Percentiles rank a stretch among this genome's conserved stretches.
phyloP scores from a whole-genome alignment of 2,888 invertebrate species.

The Empis livida region DNA sequence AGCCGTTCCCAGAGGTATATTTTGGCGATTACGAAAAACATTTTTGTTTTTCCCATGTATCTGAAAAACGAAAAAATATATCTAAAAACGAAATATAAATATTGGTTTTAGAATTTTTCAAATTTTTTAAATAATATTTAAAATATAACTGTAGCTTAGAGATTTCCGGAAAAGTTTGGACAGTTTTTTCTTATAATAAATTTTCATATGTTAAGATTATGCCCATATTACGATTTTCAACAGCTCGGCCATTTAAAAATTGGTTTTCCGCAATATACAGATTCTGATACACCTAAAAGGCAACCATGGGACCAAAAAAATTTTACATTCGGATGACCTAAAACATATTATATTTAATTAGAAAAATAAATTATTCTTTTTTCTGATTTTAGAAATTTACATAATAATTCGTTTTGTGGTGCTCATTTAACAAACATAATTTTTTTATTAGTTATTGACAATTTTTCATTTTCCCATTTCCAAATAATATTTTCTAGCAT shows the following conservation, averaged over 20 bases:
- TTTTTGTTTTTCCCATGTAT: slow-evolving; percentile 28
- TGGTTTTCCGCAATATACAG: slow-evolving; percentile 55
- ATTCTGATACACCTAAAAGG: slow-evolving; percentile 52
- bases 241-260: slow-evolving; percentile 48
- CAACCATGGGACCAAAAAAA: slow-evolving; percentile 56
- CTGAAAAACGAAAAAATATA: no score
- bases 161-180: neutral
- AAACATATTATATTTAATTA: neutral
- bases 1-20: slow-evolving; percentile 41
- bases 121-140: no score
- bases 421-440: slow-evolving; percentile 46
- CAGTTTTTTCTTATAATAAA: neutral
- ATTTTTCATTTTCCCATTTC: slow-evolving; percentile 59
- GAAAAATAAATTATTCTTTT: no score
- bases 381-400: no score
- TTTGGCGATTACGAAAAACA: slow-evolving; percentile 41
- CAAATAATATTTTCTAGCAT: slow-evolving; percentile 59
- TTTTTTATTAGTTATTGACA: slow-evolving; percentile 38
- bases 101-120: neutral
- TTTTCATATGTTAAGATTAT: slow-evolving; percentile 38
- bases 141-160: neutral
- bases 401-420: slow-evolving; percentile 66
- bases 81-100: no score
- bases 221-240: slow-evolving; percentile 47
- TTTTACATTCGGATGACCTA: slow-evolving; percentile 55